Conservation (phyloP, 2,113 vertebrate genomes). For the Oryzias melastigma region DNA sequence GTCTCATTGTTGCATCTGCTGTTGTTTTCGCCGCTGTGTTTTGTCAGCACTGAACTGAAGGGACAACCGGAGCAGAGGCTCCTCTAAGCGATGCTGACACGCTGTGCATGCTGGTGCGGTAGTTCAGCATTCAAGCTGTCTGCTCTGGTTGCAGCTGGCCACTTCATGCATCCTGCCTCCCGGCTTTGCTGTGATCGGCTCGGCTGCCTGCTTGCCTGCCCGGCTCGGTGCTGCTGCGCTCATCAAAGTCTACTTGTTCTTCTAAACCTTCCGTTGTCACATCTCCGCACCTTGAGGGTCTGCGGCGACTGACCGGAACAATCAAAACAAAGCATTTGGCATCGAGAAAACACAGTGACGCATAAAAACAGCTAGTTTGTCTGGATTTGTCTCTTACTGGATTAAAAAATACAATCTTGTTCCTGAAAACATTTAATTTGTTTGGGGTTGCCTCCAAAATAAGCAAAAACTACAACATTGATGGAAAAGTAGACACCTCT, state of each 20-base stretch:
- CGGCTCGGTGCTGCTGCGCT: slow-evolving; percentile 8
- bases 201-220: slow-evolving; percentile 31
- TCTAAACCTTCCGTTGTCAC: neutral
- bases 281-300: neutral
- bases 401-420: no score
- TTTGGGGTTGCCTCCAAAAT: no score
- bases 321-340: neutral
- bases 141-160: slow-evolving; percentile 35
- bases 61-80: slow-evolving; percentile 14
- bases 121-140: slow-evolving; percentile 52
- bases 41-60: no score
- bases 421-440: no score
- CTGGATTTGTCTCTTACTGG: no score
- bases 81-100: slow-evolving; percentile 24
- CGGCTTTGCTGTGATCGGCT: slow-evolving; percentile 26
- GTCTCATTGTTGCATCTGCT: no score
- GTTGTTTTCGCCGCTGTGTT: no score
- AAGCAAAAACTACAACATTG: no score
- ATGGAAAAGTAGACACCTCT: no score
- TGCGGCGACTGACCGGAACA: neutral
- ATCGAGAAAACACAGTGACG: no score
- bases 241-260: neutral
- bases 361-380: no score
- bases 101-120: slow-evolving; percentile 34
- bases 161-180: slow-evolving; percentile 40